These are phyloP conservation scores for Fukomys damarensis DNA, from an alignment of 2,113 vertebrate species.

Conservation along the genomic window DNA sequence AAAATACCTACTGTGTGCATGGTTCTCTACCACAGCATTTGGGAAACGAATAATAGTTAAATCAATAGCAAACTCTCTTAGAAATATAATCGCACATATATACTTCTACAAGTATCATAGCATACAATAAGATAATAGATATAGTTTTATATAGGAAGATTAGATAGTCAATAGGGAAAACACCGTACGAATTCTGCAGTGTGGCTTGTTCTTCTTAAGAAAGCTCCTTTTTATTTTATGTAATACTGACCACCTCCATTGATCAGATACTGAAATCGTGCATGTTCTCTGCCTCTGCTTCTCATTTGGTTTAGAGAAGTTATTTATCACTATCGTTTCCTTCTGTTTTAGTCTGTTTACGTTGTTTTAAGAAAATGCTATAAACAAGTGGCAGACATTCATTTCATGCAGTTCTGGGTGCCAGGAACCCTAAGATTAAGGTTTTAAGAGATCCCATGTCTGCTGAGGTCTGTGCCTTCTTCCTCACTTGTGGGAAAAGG, in stretches of 20 bases:
- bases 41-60: not conserved
- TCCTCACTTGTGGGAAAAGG: not conserved
- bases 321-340: not conserved
- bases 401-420: not conserved
- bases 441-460: rapidly evolving
- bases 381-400: not conserved
- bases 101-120: not conserved
- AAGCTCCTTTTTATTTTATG: not conserved
- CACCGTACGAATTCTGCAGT: not conserved
- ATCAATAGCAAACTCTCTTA: not conserved
- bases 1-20: conserved; percentile 10
- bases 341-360: not conserved
- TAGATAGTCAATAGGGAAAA: not conserved
- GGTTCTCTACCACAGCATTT: not conserved
- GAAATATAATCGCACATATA: not conserved
- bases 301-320: not conserved
- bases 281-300: not conserved
- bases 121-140: not conserved
- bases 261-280: not conserved
- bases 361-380: not conserved
- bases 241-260: not conserved
- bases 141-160: not conserved
- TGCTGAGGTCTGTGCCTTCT: not conserved
- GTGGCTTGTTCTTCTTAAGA: not conserved
- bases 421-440: not conserved